Base-by-base conservation (phyloP, 2,797 vertebrate genomes). In the Muraenolepis orangiensis region DNA sequence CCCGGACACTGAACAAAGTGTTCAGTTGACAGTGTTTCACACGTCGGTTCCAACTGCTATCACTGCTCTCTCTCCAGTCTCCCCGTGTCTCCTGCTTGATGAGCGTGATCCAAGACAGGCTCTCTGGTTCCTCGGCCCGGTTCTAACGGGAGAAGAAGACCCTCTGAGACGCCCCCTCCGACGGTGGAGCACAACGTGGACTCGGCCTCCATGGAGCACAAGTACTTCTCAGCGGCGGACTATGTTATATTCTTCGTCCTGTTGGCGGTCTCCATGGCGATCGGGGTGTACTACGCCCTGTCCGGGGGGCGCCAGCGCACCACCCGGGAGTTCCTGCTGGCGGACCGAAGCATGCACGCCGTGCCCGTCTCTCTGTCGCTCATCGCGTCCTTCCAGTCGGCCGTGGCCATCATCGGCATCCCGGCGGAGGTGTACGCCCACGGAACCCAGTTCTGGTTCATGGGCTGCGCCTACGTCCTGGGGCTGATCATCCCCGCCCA, bases 401-500 rank as follows among this genome's bases (percentile, higher is more conserved):
- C 96, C 0, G 96, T 99, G 85, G 96, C 97, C 38, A 95, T 99
- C 81, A 90, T 99, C 69, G 97, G 97, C 0, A 95, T 94, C 0
- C 97, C 97, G 0, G 91, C 93, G 0, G 97, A 99, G 86, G 93
- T 98, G 86, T 99, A 94, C 85, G 84, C 78, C 0, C 93, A 93
- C 0, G 97, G 97, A 20, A 98, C 97, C 0, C 94, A 97, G 91
- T 99, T 98, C 83, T 98, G 97, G 97, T 98, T 99, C 89, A 94
- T 99, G 0, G 97, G 97, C 81, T 96, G 94, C 76, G 94, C 93
- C 79, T 99, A 99, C 83, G 28, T 98, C 14, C 89, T 98, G 76
- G 97, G 97, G 6, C 94, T 98, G 68, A 85, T 98, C 79, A 96
- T 98, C 81, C 96, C 97, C 0, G 97, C 96, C 0, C 95, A 96